These are phyloP conservation scores for Aegypius monachus DNA, from an alignment of 2,113 vertebrate species.

Conservation along the genomic window DNA sequence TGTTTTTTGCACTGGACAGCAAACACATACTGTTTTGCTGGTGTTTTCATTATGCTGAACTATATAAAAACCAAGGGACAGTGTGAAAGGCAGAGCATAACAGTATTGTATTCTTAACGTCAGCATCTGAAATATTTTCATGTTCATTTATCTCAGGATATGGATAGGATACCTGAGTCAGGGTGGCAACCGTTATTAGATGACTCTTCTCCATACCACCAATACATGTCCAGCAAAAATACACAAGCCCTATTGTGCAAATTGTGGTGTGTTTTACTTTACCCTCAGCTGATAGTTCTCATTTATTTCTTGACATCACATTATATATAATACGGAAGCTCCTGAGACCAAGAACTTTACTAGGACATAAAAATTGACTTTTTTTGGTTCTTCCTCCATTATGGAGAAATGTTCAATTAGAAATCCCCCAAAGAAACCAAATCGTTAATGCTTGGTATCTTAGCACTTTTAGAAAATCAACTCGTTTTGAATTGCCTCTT, in stretches of 20 bases:
- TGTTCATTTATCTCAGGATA: background rate
- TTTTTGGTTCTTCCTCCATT: background rate
- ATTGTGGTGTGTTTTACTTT: background rate
- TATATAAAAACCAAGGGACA: background rate
- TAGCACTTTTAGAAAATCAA: background rate
- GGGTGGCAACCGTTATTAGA: background rate
- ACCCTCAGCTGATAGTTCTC: background rate
- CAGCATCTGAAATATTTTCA: background rate
- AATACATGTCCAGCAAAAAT: background rate
- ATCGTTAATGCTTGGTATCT: background rate
- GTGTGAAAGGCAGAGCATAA: background rate
- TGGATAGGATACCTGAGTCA: background rate
- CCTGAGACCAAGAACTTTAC: background rate
- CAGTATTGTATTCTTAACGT: background rate
- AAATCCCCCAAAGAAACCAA: background rate
- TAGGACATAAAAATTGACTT: constrained; percentile 2
- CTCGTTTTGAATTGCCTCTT: background rate
- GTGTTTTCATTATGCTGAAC: background rate
- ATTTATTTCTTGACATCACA: background rate
- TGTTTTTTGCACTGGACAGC: background rate
- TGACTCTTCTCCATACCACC: background rate
- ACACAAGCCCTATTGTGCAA: background rate
- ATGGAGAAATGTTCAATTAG: background rate
- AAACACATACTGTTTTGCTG: background rate
- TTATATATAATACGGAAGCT: background rate